Base-by-base conservation (phyloP, 2,113 vertebrate species). In the Cryptomyrus ogoouensis region DNA sequence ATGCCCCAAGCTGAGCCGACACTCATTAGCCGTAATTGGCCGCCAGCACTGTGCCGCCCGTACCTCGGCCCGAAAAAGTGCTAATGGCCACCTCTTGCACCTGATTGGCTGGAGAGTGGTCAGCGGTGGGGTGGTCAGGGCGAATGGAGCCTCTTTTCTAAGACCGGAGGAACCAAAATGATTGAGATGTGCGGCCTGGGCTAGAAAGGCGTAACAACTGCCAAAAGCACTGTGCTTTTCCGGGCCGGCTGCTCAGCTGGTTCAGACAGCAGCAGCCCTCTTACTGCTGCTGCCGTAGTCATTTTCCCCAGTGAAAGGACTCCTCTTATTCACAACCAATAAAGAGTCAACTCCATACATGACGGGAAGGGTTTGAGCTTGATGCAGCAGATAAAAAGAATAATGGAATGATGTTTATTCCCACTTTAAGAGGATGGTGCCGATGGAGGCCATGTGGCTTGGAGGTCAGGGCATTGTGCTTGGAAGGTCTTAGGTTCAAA, bases 21-120 rank as follows among this genome's bases (percentile, higher is more conserved):
- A 84, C 90, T 90, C 91, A 94, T 95, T 95, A 94, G 89, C 87
- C 83, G 56, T 91, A 92, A 93, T 92, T 90, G 90, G 90, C 49
- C 21, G 3, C 70, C 56, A 5, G 47, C 24, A 0, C 35, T 35
- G 27, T 9, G 90, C 15, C 77, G 70, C 39, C 83, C 89, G 91
- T 62, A 91, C 94, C 91, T 91, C 87, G 86, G 84, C 88, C 89
- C 83, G 90, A 44, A 39, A 89, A 74, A 77, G 6, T 42, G n/a
- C 83, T 93, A 91, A 92, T 89, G 62, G 80, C 86, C 47, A 66
- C 17, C 84, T 83, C 42, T 87, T n/a, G 24, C 49, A 31, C 88
- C 49, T 56, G 92, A 93, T 93, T 90, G 91, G 58, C 0, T 87
- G 35, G 13, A 50, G 47, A 52, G 15, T 13, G 62, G 46, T 91